Percentiles rank a stretch among this genome's conserved stretches.
These are phyloP conservation scores for Hoplodrina blanda DNA, from an alignment of 2,888 invertebrate species.

Conservation along the genomic window DNA sequence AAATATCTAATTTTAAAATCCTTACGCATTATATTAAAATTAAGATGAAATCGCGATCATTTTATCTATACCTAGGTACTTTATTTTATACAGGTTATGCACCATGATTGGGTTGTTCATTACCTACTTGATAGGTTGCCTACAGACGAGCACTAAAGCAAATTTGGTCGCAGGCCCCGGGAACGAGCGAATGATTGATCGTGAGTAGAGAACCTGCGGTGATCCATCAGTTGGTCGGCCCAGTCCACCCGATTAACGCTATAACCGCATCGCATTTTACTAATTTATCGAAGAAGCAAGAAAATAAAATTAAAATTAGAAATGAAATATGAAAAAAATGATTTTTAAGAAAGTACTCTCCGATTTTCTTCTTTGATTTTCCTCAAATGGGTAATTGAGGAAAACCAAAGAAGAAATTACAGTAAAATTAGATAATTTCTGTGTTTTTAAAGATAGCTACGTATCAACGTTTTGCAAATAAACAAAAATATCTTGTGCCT, in stretches of 20 bases:
- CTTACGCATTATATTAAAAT: not conserved
- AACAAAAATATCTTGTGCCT: no score
- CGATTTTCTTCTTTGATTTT: not conserved
- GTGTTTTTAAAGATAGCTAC: no score
- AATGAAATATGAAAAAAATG: not conserved
- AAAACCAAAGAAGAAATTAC: no score
- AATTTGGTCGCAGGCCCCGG: slow-evolving; percentile 54
- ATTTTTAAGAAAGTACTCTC: not conserved
- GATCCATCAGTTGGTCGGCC: slow-evolving; percentile 73
- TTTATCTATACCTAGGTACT: not conserved
- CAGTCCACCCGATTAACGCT: slow-evolving; percentile 48
- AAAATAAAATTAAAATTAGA: slow-evolving; percentile 21
- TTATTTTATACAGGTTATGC: slow-evolving; percentile 19
- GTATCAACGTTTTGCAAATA: not conserved
- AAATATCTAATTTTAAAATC: not conserved
- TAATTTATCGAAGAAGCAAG: slow-evolving; percentile 41
- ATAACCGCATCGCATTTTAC: slow-evolving; percentile 45
- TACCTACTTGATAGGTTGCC: slow-evolving; percentile 59
- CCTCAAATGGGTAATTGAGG: no score
- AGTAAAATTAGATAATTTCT: no score
- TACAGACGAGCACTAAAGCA: slow-evolving; percentile 57
- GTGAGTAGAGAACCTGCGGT: slow-evolving; percentile 68
- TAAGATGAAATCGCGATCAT: not conserved
- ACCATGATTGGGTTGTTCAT: slow-evolving; percentile 35
- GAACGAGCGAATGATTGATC: slow-evolving; percentile 75